These are phyloP conservation scores for Ophioninae sp. DNA, from an alignment of 2,888 invertebrate species.

Conservation along the genomic window DNA sequence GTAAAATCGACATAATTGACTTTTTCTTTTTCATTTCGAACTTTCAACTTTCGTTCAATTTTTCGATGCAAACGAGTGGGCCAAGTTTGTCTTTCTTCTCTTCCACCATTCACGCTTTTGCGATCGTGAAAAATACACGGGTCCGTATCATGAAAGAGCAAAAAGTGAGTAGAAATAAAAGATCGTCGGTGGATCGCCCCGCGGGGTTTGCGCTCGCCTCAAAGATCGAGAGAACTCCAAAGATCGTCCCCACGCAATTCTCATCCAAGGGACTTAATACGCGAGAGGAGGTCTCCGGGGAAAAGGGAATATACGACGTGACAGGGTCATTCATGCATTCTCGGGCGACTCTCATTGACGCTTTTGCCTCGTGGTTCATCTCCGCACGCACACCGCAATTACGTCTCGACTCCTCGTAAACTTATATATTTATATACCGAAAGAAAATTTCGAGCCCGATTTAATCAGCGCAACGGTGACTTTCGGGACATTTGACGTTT, in stretches of 20 bases:
- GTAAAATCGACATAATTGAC: background rate
- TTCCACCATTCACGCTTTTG: slow-evolving; percentile 17
- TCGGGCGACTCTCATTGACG: slow-evolving; percentile 62
- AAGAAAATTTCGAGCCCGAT: background rate
- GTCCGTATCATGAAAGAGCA: background rate
- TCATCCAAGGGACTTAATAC: slow-evolving; percentile 45
- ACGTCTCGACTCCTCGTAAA: background rate
- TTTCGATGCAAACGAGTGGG: background rate
- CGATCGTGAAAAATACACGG: slow-evolving; percentile 2
- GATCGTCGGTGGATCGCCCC: slow-evolving; percentile 39
- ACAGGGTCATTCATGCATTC: slow-evolving; percentile 62
- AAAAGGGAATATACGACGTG: slow-evolving; percentile 45
- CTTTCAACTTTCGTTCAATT: slow-evolving; percentile 8
- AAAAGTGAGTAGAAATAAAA: slow-evolving; percentile 16
- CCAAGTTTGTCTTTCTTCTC: slow-evolving; percentile 17
- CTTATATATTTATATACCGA: background rate
- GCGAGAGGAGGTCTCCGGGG: slow-evolving; percentile 22
- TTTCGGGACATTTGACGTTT: background rate
- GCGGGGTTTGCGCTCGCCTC: slow-evolving; percentile 45
- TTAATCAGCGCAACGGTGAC: background rate
- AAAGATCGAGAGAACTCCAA: slow-evolving; percentile 35
- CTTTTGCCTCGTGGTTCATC: slow-evolving; percentile 49
- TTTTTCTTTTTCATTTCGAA: background rate
- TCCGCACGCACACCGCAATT: background rate
- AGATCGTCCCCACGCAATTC: slow-evolving; percentile 57